Base-by-base conservation (phyloP, 1,140 invertebrate genomes). In the Cyclargus thomasi region DNA sequence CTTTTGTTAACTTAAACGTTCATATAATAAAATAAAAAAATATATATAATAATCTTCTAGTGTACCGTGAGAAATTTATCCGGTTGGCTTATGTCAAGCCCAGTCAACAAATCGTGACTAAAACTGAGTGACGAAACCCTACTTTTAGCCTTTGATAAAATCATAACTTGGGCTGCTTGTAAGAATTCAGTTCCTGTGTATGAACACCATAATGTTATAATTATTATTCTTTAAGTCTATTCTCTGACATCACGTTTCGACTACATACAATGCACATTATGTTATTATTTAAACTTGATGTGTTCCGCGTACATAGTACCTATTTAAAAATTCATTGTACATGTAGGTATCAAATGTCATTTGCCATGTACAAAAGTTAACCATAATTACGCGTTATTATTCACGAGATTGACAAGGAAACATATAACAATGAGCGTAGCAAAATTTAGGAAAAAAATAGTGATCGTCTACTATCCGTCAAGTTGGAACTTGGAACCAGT, bases 341-440 rank as follows among this genome's bases (percentile, higher is more conserved):
- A n/a, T 47, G 39, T 47, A 47, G 39, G 39, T 47, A 47, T 47
- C 39, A 47, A 14, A 1, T 47, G 39, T 47, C 39, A 47, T 47
- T 47, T 47, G 39, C 39, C 39, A 47, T 47, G 39, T 47, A 20
- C 17, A 59, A 59, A 59, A 59, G 20, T 59, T 59, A 59, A 59
- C 18, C 3, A 59, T 21, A 59, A 59, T 59, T 6, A 59, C 5
- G 18, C 1, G 55, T 59, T 59, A 11, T 20, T 59, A 59, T 17
- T 59, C 55, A 20, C 20, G 18, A 20, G 10, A 20, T 20, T 21
- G 55, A 21, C 55, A 20, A 59, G 18, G 8, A 20, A 22, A 18
- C 55, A 20, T 1, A 20, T 20, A 59, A 20, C 55, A 59, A 59
- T 47, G 39, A 47, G 14, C 39, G 1, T 8, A 11, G 39, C 10